Percentiles rank a stretch among this genome's conserved stretches.
phyloP scores from a whole-genome alignment of 1,140 invertebrate genomes.

The Sycobia sp. region DNA sequence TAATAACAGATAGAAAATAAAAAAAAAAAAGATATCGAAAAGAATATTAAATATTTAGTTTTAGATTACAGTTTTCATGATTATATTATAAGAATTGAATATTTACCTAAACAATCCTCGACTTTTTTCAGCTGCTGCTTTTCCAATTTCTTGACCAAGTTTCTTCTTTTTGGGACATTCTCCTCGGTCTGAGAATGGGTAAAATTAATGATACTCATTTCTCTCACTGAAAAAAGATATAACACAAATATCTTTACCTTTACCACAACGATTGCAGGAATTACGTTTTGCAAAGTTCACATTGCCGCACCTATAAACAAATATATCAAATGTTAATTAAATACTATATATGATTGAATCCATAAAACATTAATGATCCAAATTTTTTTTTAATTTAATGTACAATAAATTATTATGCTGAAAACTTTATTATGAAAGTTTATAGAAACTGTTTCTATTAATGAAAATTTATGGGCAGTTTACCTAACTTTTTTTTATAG shows the following conservation, averaged over 20 bases:
- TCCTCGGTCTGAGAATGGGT: slow-evolving; percentile 60
- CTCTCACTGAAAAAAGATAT: slow-evolving; percentile 25
- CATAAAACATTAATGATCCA: too few species aligned
- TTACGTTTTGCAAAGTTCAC: slow-evolving; percentile 90
- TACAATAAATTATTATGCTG: too few species aligned
- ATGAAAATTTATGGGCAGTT: too few species aligned
- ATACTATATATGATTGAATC: too few species aligned
- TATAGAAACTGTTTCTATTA: too few species aligned
- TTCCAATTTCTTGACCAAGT: slow-evolving; percentile 95
- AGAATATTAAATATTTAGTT: too few species aligned
- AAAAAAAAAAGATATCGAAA: too few species aligned
- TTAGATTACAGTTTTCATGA: too few species aligned
- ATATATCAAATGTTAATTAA: not conserved
- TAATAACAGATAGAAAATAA: not conserved
- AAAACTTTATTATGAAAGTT: too few species aligned
- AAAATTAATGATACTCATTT: slow-evolving; percentile 34
- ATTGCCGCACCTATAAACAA: slow-evolving; percentile 80
- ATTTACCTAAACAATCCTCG: slow-evolving; percentile 82
- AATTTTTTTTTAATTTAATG: too few species aligned
- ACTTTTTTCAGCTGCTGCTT: slow-evolving; percentile 96
- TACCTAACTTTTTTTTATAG: too few species aligned
- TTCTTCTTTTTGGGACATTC: slow-evolving; percentile 81
- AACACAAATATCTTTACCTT: slow-evolving; percentile 58
- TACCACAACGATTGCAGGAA: slow-evolving; percentile 91
- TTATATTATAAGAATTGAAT: slow-evolving; percentile 2